Evolutionary conservation across 2,113 vertebrate genomes (phyloP), one percentile per base, ranked within the genome.

Genomic region (Gallinago media): DNA sequence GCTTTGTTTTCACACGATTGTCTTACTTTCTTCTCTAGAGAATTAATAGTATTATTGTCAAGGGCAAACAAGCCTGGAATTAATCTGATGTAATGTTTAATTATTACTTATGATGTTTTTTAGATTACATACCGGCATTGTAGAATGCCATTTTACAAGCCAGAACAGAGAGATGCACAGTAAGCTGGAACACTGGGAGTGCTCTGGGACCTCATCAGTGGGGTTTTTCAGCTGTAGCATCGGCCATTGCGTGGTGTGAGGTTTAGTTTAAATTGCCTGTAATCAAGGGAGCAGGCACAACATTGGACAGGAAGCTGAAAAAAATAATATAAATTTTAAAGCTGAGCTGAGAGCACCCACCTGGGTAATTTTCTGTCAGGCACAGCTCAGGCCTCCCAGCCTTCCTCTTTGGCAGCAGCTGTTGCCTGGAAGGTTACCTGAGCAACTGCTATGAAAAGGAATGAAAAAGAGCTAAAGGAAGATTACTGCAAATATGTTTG

Each of bases 31-130:
- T 1, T 61, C 68, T 92, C 72, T 78, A 44, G 56, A 84, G 79
- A 84, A 71, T 84, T 76, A 94, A 59, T 32, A 50, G 42, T 66
- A 40, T 85, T 89, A 61, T 73, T 90, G 62, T 80, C 59, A 73
- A 74, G 50, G 47, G 63, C 26, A 94, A 95, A 77, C 46, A 80
- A 92, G 58, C 49, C 88, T 92, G 46, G 81, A 90, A 94, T 88
- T 88, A 92, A 86, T 92, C 92, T 88, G 88, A 89, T 95, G 89
- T 91, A 68, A 72, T 92, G 83, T 93, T 94, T 93, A 96, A 92
- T 95, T 96, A 81, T 93, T 90, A 32, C 68, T 91, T 88, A 52
- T 12, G 15, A 67, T 63, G 59, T 14, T 75, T 83, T 91, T 83
- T 85, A 91, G 65, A 82, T 91, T 83, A 42, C 55, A 78, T 15